Evolutionary conservation across 2,113 vertebrate genomes (phyloP).

Genomic region (Lipotes vexillifer): DNA sequence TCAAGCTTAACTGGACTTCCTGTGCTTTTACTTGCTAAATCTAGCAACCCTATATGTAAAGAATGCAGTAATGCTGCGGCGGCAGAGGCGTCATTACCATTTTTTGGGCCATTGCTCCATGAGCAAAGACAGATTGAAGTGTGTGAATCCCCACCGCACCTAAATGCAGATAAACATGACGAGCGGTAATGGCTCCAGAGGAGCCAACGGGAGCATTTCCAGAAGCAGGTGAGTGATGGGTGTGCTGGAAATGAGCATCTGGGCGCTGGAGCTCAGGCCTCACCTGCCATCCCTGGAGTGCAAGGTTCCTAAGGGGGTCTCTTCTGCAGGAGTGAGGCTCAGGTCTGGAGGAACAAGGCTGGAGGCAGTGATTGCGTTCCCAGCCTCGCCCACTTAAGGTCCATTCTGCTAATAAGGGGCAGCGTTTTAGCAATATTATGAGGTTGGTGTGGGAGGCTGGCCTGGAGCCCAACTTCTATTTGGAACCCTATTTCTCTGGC

Average conservation of each 20-base stretch:
- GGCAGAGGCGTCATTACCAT: slow-evolving; percentile 69
- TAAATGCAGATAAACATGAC: slow-evolving; percentile 69
- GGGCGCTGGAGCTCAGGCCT: background rate
- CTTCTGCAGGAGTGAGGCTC: background rate
- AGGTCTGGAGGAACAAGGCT: background rate
- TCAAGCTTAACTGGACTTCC: background rate
- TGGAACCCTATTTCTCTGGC: background rate
- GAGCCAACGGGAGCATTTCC: background rate
- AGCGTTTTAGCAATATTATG: background rate
- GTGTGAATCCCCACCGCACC: slow-evolving; percentile 58
- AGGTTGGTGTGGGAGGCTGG: background rate
- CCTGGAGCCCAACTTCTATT: background rate
- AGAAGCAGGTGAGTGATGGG: slow-evolving; percentile 45
- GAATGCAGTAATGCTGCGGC: background rate
- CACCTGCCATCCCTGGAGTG: background rate
- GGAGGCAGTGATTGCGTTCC: background rate
- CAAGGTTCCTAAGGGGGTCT: background rate
- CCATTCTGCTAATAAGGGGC: background rate
- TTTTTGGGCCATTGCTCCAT: slow-evolving; percentile 75
- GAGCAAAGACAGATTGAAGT: slow-evolving; percentile 64
- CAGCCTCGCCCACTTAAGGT: background rate
- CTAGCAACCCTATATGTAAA: background rate
- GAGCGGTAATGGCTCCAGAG: slow-evolving; percentile 47
- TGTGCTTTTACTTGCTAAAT: background rate
- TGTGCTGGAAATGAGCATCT: background rate